Evolutionary conservation across 2,113 vertebrate species (phyloP).

Genomic region (Tragelaphus imberbis): DNA sequence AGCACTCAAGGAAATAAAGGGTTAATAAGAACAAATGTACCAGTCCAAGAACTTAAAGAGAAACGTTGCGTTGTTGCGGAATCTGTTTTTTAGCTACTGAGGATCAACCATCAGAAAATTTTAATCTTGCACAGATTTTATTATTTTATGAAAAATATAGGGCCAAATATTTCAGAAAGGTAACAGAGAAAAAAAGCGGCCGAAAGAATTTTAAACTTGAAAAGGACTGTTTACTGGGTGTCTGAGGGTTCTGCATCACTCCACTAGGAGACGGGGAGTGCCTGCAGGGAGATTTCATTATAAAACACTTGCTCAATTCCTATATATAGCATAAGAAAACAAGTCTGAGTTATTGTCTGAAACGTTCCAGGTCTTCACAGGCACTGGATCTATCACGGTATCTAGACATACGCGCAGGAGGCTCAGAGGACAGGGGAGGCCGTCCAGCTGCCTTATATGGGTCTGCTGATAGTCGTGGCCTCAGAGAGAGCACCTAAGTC

Average conservation of each 20-base stretch:
- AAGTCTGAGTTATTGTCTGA: constrained; percentile 17
- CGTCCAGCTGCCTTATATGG: constrained; percentile 13
- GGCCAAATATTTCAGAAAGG: constrained; percentile 28
- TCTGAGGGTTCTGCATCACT: constrained; percentile 1
- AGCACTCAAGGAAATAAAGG: constrained; percentile 14
- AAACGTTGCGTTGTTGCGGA: neutral
- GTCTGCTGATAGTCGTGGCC: neutral
- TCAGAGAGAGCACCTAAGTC: neutral
- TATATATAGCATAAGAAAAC: constrained; percentile 5
- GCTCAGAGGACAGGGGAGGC: neutral
- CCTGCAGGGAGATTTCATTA: neutral
- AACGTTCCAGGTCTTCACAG: constrained; percentile 10
- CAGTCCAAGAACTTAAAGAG: constrained; percentile 32
- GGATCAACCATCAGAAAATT: constrained; percentile 40
- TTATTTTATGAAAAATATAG: constrained; percentile 23
- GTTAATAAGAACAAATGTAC: constrained; percentile 15
- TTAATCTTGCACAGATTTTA: constrained; percentile 30
- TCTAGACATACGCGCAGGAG: neutral
- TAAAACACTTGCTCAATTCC: constrained; percentile 21
- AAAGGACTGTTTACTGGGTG: neutral
- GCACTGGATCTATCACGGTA: neutral
- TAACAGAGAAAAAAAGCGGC: constrained; percentile 36
- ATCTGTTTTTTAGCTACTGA: neutral
- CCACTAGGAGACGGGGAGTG: neutral
- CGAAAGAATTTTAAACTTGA: constrained; percentile 21